Evolutionary conservation across 2,113 vertebrate species (phyloP).

Genomic region (Syngnathus scovelli): DNA sequence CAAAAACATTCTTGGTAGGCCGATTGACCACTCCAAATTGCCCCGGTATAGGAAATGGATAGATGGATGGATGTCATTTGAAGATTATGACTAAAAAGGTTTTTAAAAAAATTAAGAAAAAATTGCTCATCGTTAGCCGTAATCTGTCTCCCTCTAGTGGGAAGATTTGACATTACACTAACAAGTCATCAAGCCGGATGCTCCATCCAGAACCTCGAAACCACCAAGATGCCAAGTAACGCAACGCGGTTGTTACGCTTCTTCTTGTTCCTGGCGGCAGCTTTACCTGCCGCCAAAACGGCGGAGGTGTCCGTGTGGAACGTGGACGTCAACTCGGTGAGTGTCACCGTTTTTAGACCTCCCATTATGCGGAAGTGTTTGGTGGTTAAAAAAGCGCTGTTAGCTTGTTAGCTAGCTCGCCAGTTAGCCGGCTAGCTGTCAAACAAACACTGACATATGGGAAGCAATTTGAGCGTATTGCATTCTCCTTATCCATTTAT

Average conservation of each 20-base stretch:
- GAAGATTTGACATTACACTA: not conserved
- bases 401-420: not conserved
- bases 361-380: not conserved
- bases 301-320: slow-evolving; percentile 69
- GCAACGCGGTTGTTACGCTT: slow-evolving; percentile 4
- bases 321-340: slow-evolving; percentile 60
- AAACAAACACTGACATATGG: not conserved
- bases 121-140: not conserved
- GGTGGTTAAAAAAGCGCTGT: not conserved
- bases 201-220: not conserved
- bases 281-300: slow-evolving; percentile 24
- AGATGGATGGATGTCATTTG: too few relatives aligned
- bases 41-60: too few relatives aligned
- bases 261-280: slow-evolving; percentile 28
- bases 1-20: too few relatives aligned
- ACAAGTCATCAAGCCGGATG: slow-evolving; percentile 9
- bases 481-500: not conserved
- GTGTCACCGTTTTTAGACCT: slow-evolving; percentile 21
- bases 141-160: slow-evolving; percentile 8
- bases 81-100: too few relatives aligned
- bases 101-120: too few relatives aligned
- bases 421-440: not conserved
- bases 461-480: not conserved
- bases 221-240: not conserved
- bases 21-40: too few relatives aligned